These are phyloP conservation scores for Heliocidaris erythrogramma DNA, from an alignment of 35 echinoderm and acorn worm genomes.

Conservation along the genomic window DNA sequence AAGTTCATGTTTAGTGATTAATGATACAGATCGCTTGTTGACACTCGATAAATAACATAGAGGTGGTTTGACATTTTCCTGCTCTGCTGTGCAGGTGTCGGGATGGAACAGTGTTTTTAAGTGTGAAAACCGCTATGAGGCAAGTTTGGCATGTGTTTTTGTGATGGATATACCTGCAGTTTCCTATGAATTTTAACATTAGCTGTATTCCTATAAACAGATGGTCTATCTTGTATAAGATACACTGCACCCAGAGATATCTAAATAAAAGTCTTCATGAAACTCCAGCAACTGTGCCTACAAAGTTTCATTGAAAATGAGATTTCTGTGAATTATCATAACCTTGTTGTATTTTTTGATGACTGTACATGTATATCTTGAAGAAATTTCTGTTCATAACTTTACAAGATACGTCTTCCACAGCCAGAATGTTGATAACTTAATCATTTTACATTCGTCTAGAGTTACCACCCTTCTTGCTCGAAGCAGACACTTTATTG, in stretches of 20 bases:
- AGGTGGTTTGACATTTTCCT: conserved; percentile 4
- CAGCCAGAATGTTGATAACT: too few relatives aligned
- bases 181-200: neutral
- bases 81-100: neutral
- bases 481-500: too few relatives aligned
- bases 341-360: too few relatives aligned
- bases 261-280: too few relatives aligned
- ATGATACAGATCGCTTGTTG: neutral
- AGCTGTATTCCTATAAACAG: neutral
- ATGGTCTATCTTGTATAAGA: neutral
- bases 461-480: too few relatives aligned
- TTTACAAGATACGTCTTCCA: too few relatives aligned
- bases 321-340: too few relatives aligned
- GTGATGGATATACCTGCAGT: neutral
- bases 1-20: conserved; percentile 18
- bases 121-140: neutral
- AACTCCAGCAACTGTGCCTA: too few relatives aligned
- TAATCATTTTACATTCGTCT: too few relatives aligned
- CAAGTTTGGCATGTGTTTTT: neutral
- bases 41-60: neutral
- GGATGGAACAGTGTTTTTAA: neutral
- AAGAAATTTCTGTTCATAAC: too few relatives aligned
- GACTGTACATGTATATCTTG: too few relatives aligned
- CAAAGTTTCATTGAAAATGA: too few relatives aligned
- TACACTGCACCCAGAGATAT: neutral